phyloP scores from a whole-genome alignment of 2,113 vertebrate genomes.

The Proterorhinus semilunaris region DNA sequence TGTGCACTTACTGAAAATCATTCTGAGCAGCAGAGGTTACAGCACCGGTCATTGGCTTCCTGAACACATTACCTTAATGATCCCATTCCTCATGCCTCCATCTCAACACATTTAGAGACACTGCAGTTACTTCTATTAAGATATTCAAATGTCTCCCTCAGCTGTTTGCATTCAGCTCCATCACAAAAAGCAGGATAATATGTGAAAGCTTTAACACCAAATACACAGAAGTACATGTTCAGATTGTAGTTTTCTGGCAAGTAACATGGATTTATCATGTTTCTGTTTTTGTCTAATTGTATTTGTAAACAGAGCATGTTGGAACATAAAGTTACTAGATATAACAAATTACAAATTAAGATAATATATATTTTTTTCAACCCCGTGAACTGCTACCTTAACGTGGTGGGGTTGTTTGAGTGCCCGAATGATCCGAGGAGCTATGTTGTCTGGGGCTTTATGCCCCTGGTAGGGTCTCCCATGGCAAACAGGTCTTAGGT shows the following conservation, averaged over 20 bases:
- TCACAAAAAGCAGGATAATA: slow-evolving; percentile 44
- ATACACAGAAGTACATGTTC: slow-evolving; percentile 67
- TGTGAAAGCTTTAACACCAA: slow-evolving; percentile 34
- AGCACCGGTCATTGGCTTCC: slow-evolving; percentile 60
- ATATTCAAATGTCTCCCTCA: slow-evolving; percentile 66
- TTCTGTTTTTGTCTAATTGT: neutral
- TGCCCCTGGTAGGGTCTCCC: too few species aligned
- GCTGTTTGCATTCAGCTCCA: slow-evolving; percentile 53
- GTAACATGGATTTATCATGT: slow-evolving; percentile 11
- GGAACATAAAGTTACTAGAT: too few species aligned
- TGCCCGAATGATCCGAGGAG: too few species aligned
- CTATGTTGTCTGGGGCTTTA: too few species aligned
- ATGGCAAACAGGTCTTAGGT: too few species aligned
- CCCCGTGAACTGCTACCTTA: too few species aligned
- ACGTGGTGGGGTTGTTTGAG: too few species aligned
- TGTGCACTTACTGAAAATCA: slow-evolving; percentile 55
- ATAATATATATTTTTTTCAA: too few species aligned
- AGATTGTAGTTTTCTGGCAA: slow-evolving; percentile 57
- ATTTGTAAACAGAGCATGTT: too few species aligned
- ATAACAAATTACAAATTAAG: too few species aligned
- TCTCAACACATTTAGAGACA: slow-evolving; percentile 59
- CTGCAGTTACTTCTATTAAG: slow-evolving; percentile 61
- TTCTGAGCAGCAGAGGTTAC: slow-evolving; percentile 63
- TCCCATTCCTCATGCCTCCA: slow-evolving; percentile 61
- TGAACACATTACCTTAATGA: slow-evolving; percentile 72